A percentile compares a stretch with the other conserved stretches of the same genome.
phyloP scores from a whole-genome alignment of 2,113 vertebrate species.

The Desmodus rotundus region DNA sequence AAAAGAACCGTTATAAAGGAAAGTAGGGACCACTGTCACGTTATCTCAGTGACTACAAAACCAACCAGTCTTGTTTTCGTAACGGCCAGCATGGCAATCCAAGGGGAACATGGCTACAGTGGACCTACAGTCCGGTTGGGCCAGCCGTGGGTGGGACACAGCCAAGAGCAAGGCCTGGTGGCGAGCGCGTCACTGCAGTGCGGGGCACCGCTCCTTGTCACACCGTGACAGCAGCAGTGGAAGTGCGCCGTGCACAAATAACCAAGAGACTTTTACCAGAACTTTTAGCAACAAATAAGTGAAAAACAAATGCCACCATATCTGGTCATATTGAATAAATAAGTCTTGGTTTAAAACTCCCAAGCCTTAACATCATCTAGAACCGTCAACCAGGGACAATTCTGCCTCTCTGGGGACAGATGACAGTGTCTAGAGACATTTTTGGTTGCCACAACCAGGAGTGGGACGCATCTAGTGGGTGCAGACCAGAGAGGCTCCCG shows the following conservation, averaged over 20 bases:
- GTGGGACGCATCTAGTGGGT: neutral
- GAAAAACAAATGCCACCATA: neutral
- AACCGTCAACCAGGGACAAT: neutral
- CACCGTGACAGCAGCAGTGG: neutral
- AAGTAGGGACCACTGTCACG: rapidly evolving
- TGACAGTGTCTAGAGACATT: neutral
- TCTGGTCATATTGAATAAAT: neutral
- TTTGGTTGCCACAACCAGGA: neutral
- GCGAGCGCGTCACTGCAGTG: rapidly evolving
- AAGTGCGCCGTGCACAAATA: neutral
- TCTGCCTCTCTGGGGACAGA: neutral
- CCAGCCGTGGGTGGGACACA: neutral
- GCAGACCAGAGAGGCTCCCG: neutral
- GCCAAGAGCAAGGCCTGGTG: neutral
- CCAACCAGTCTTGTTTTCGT: too few species aligned
- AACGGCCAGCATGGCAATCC: neutral
- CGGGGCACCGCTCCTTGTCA: neutral
- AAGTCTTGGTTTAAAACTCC: neutral
- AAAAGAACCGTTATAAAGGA: neutral
- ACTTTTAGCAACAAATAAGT: neutral
- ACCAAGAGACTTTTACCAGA: neutral
- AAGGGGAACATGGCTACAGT: neutral
- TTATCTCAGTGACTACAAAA: too few species aligned
- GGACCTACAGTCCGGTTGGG: rapidly evolving
- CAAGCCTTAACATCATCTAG: neutral